Conservation (phyloP, 2,888 invertebrate species). For the Chydorus sphaericus region DNA sequence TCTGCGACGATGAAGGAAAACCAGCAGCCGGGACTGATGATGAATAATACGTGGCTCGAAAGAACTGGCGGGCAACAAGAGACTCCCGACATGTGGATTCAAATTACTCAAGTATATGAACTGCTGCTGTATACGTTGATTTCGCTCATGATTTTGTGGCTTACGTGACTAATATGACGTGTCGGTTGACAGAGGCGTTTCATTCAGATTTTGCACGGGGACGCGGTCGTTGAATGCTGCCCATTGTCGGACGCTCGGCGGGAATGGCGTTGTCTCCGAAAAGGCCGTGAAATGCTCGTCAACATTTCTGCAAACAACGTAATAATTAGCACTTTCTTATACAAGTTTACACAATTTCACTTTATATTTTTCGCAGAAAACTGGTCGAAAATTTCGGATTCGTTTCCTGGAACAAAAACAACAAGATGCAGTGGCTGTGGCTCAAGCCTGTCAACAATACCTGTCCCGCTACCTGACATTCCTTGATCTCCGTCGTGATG, state of each 20-base stretch:
- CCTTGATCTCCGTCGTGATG: neutral
- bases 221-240: neutral
- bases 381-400: constrained; percentile 1
- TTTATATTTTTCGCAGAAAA: too few species aligned
- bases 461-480: neutral
- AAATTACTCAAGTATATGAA: constrained; percentile 11
- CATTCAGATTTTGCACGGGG: neutral
- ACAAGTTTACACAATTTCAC: too few species aligned
- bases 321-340: too few species aligned
- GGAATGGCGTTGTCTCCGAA: neutral
- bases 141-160: neutral
- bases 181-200: neutral
- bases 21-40: neutral
- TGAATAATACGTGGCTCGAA: constrained; percentile 3
- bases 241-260: neutral
- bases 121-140: too few species aligned
- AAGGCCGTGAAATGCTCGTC: neutral
- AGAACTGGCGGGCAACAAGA: neutral
- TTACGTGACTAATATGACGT: too few species aligned
- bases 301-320: neutral
- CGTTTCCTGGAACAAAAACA: neutral
- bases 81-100: constrained; percentile 1
- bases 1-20: too few species aligned
- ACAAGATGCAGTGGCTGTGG: neutral
- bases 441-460: neutral